phyloP scores from a whole-genome alignment of 1,140 invertebrate genomes.

The Caerostris darwini region DNA sequence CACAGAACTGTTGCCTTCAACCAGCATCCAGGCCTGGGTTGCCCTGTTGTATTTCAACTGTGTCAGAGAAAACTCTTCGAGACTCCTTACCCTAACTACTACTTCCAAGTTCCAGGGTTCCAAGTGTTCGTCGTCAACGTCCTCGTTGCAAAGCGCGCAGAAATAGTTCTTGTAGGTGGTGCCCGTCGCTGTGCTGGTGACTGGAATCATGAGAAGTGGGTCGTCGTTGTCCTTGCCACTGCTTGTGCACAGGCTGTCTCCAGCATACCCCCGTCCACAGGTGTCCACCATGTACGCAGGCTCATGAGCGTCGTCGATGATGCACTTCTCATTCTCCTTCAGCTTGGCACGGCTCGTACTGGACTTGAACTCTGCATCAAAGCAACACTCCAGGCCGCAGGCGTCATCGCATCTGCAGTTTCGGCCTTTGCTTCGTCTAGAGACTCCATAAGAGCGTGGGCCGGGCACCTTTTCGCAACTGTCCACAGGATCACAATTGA shows the following conservation, averaged over 20 bases:
- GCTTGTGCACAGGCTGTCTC: background rate
- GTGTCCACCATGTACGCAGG: background rate
- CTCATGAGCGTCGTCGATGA: background rate
- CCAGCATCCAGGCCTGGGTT: background rate
- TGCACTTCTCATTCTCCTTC: background rate
- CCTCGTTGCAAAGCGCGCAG: constrained; percentile 84
- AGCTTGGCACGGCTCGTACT: no score
- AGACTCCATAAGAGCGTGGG: no score
- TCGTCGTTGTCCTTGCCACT: constrained; percentile 80
- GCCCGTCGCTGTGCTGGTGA: constrained; percentile 82
- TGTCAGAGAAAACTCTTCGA: background rate
- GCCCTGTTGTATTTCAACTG: background rate
- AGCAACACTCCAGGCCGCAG: no score
- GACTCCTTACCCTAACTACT: rapidly evolving
- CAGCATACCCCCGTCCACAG: background rate
- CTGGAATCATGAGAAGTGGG: constrained; percentile 82
- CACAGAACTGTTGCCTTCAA: background rate
- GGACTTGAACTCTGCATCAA: no score
- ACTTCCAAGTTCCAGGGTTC: background rate
- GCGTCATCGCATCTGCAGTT: no score
- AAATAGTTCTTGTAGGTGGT: constrained; percentile 84
- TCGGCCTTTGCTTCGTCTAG: no score
- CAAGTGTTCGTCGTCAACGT: constrained; percentile 53
- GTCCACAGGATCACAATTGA: no score
- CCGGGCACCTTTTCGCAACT: no score